Conservation (phyloP, 2,888 invertebrate species). For the Eretmocerus hayati region DNA sequence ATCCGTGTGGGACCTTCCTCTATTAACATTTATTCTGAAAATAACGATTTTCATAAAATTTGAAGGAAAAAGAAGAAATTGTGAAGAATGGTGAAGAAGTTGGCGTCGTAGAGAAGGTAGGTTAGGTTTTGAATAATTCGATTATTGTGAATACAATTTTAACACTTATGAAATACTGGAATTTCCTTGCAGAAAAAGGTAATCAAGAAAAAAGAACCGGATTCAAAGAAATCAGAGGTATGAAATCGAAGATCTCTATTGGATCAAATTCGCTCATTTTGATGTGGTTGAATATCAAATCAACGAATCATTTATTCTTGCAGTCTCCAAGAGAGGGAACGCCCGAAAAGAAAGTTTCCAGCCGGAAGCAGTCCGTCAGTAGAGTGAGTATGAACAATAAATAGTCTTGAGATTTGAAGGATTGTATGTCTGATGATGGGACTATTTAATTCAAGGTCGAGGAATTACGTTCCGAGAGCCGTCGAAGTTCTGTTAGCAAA, state of each 20-base stretch:
- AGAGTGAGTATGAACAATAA: slow-evolving; percentile 31
- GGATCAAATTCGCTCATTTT: background rate
- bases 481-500: slow-evolving; percentile 40
- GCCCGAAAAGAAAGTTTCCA: slow-evolving; percentile 33
- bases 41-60: too few species aligned
- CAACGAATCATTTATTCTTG: slow-evolving; percentile 11
- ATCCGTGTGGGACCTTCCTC: too few species aligned
- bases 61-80: slow-evolving; percentile 37
- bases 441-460: slow-evolving; percentile 32
- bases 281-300: background rate
- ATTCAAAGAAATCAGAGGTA: slow-evolving; percentile 22
- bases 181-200: slow-evolving; percentile 19
- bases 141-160: background rate
- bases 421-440: slow-evolving; percentile 8
- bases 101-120: slow-evolving; percentile 37
- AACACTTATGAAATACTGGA: background rate
- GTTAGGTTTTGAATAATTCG: slow-evolving; percentile 3
- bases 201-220: slow-evolving; percentile 24
- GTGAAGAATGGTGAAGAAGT: slow-evolving; percentile 39
- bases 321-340: slow-evolving; percentile 34
- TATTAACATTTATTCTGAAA: too few species aligned
- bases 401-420: too few species aligned
- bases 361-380: slow-evolving; percentile 38
- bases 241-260: slow-evolving; percentile 4
- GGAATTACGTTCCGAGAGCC: slow-evolving; percentile 40